phyloP scores from a whole-genome alignment of 2,113 vertebrate genomes.

The Silurus asotus region DNA sequence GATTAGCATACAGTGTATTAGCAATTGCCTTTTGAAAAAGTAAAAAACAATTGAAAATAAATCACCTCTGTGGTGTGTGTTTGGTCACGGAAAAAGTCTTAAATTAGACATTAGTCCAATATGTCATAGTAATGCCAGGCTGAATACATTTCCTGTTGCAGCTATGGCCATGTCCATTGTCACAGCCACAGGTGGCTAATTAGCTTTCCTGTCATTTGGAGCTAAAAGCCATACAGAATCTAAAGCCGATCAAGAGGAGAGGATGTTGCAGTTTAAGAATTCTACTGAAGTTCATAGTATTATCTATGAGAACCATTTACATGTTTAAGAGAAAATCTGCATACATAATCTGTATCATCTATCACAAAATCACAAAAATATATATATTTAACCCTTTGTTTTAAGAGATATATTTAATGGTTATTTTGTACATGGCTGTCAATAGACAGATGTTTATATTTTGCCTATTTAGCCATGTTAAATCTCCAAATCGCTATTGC shows the following conservation, averaged over 20 bases:
- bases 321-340: not conserved
- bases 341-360: not conserved
- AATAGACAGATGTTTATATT: too few species aligned
- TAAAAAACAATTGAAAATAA: not conserved
- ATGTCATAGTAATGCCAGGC: not conserved
- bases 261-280: constrained; percentile 32
- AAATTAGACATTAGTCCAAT: constrained; percentile 4
- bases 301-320: constrained; percentile 3
- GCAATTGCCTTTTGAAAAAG: not conserved
- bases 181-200: constrained; percentile 69
- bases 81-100: not conserved
- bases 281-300: not conserved
- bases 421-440: not conserved
- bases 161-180: constrained; percentile 52
- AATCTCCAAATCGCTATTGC: not conserved
- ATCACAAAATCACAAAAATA: not conserved
- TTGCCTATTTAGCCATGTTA: not conserved
- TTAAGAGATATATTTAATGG: not conserved
- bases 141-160: constrained; percentile 30
- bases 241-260: constrained; percentile 60
- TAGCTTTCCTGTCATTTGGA: constrained; percentile 62
- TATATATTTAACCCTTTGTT: not conserved
- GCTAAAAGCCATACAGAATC: constrained; percentile 49
- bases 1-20: not conserved
- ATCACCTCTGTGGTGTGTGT: not conserved